Base-by-base conservation (phyloP, 2,888 invertebrate genomes). In the Adelognathus sp. region DNA sequence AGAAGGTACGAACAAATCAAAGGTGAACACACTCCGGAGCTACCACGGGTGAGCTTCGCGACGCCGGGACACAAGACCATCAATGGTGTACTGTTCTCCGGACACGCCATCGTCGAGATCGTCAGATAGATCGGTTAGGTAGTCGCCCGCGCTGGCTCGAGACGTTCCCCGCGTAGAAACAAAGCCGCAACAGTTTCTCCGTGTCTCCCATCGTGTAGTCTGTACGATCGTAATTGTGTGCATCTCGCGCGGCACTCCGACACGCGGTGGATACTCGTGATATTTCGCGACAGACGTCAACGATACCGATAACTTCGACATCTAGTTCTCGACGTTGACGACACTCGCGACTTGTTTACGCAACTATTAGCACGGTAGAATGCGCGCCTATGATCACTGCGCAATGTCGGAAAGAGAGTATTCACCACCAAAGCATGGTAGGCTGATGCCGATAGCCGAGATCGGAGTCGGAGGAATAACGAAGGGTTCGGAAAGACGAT, bases 331-430 rank as follows among this genome's bases (percentile, higher is more conserved):
- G 44, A 61, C 61, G 9, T 69, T 33, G 58, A 61, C 69, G 63
- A 75, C 21, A 31, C 18, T 24, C 27, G 56, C 61, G 67, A 72
- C 72, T 76, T 76, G 76, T 79, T 76, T 76, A 72, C 67, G 63
- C 71, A 76, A 76, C 67, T 67, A 72, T 76, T 72, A 76, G 61
- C 33, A 56, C 27, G 24, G 63, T 60, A 24, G 58, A 71, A 27
- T 56, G 60, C 52, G 14, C 7, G 1, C 14, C 18, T 44, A 31
- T 46, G 52, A 24, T 44, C 24, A 36, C 27, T 27, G n/a, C 27
- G 61, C 21, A 60, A 58, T 52, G 46, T 79, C 27, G 14, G 33
- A 52, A 31, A 56, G 75, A 63, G 36, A 63, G 61, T n/a, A 54
- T 69, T 61, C 27, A 44, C 33, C 52, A 54, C 14, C 52, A 75